A percentile compares a stretch with the other conserved stretches of the same genome.
Evolutionary conservation across 1,140 invertebrate genomes (phyloP).

Genomic region (Paralvinella palmiformis): DNA sequence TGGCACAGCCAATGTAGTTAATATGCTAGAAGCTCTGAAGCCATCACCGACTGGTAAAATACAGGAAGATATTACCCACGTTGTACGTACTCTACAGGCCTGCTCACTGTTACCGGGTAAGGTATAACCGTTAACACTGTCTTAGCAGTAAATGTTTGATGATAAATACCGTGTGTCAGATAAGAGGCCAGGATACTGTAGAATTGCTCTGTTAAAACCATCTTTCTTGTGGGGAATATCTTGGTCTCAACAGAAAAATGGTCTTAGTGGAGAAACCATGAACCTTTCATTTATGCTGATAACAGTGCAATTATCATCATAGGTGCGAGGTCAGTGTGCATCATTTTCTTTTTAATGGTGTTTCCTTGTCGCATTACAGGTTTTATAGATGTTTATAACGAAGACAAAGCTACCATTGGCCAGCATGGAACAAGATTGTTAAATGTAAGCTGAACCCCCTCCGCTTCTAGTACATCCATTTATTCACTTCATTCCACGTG

Average conservation of each 20-base stretch:
- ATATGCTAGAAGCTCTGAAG: slow-evolving; percentile 36
- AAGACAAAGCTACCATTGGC: slow-evolving; percentile 34
- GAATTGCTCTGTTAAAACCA: too few species aligned
- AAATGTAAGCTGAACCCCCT: slow-evolving; percentile 28
- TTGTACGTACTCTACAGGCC: slow-evolving; percentile 43
- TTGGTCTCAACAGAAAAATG: too few species aligned
- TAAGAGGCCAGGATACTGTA: too few species aligned
- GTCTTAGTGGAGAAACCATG: too few species aligned
- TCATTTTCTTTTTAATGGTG: background rate
- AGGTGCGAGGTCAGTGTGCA: background rate
- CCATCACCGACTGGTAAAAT: slow-evolving; percentile 31
- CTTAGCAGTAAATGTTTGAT: too few species aligned
- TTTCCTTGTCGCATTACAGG: slow-evolving; percentile 27
- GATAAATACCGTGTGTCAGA: too few species aligned
- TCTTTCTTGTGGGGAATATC: too few species aligned
- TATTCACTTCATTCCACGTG: background rate
- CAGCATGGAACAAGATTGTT: slow-evolving; percentile 42
- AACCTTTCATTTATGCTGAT: too few species aligned
- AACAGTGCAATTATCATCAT: too few species aligned
- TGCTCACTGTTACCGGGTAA: slow-evolving; percentile 43
- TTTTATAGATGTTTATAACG: slow-evolving; percentile 46
- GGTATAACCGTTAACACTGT: too few species aligned
- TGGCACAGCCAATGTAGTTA: slow-evolving; percentile 40
- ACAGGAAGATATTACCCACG: slow-evolving; percentile 41
- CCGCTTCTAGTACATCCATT: too few species aligned